Conservation (phyloP, 2,113 vertebrate species). For the Grammomys dolichurus region DNA sequence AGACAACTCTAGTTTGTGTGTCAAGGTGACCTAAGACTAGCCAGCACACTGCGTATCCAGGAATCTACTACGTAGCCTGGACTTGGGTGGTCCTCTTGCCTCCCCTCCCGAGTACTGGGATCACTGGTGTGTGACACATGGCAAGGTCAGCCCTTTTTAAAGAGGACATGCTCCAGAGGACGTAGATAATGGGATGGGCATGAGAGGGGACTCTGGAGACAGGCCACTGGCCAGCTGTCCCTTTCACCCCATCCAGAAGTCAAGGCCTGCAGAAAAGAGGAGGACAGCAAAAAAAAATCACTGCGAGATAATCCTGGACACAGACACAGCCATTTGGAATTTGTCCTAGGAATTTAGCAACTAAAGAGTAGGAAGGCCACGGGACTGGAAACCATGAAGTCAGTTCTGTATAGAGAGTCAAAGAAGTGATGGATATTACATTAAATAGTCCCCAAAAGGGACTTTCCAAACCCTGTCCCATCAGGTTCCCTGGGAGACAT, state of each 20-base stretch:
- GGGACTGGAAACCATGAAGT: background rate
- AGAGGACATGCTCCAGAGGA: background rate
- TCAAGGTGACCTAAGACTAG: background rate
- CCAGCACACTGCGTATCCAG: background rate
- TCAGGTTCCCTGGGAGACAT: background rate
- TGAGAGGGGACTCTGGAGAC: background rate
- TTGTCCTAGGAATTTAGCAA: background rate
- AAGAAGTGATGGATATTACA: background rate
- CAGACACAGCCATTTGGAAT: background rate
- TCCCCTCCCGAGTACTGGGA: background rate
- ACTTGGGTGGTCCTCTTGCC: background rate
- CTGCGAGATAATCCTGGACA: background rate
- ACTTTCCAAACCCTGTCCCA: background rate
- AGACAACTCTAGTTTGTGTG: background rate
- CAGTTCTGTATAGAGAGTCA: background rate
- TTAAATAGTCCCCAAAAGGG: background rate
- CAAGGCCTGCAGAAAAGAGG: background rate
- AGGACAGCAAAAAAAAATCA: background rate
- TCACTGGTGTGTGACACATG: no score
- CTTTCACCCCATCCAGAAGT: background rate
- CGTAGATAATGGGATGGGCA: background rate
- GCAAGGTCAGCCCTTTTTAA: background rate
- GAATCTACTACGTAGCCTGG: background rate
- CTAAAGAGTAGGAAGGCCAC: background rate
- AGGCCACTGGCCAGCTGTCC: background rate